Base-by-base conservation (phyloP, 1,140 invertebrate species). In the Oedothorax gibbosus region DNA sequence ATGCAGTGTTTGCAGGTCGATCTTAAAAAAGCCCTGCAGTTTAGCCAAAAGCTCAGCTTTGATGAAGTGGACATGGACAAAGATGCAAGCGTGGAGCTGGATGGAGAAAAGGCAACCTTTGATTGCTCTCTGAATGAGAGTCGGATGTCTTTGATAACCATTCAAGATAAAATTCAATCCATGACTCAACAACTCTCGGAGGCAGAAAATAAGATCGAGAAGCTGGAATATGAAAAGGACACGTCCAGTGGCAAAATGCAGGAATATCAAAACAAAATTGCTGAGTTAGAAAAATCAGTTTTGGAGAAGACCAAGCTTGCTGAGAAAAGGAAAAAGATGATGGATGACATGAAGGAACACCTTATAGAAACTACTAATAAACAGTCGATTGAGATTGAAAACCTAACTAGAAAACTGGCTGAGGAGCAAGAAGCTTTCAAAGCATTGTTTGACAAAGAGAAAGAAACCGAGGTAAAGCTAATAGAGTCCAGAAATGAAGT, bases 331-430 rank as follows among this genome's bases (percentile, higher is more conserved):
- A 91, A 91, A 82, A 86, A 85, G 21, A 86, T 91, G 73, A 86
- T 91, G 81, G 91, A 91, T 87, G 91, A 91, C 64, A 88, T 91
- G 82, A 90, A 91, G 18, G 90, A 91, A 20, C 89, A 90, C 80
- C 89, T 91, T 68, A 90, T 91, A 87, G 89, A 90, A 78, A 91
- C 90, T 20, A 88, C 88, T 57, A 90, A 91, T 81, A 78, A 87
- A 7, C 89, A 91, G 77, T 86, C 88, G 15, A 87, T 89, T 71
- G 87, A 89, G 68, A 66, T 89, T 14, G 86, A 86, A 51, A 66
- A 87, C 8, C 50, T 68, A 75, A 60, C 86, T 89, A 53, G 80
- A 86, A 65, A 77, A 86, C 12, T 86, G 21, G 54, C 77, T 50
- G 77, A 86, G 18, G 79, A 86, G 49, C 85, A 86, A 21, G 85